phyloP scores from a whole-genome alignment of 1,140 invertebrate genomes.

The Ganaspis sp. region DNA sequence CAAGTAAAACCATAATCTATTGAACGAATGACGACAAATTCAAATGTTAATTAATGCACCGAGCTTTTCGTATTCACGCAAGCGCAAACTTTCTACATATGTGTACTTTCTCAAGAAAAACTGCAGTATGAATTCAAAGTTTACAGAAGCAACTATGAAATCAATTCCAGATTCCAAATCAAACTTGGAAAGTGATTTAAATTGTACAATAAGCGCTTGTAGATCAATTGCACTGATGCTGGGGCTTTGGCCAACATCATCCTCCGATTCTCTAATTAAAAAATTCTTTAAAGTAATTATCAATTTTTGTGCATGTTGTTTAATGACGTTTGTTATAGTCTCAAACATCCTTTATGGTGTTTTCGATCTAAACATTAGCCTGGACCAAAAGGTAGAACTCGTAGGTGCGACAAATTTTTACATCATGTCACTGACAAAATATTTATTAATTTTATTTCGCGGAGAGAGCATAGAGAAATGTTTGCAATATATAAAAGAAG shows the following conservation, averaged over 20 bases:
- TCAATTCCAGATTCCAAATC: background rate
- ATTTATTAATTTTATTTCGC: conserved; percentile 11
- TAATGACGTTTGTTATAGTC: background rate
- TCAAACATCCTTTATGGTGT: background rate
- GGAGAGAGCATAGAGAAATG: conserved; percentile 40
- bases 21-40: too few species aligned
- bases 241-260: background rate
- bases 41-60: too few species aligned
- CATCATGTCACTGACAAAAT: background rate
- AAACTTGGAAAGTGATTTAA: background rate
- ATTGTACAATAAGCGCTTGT: background rate
- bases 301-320: background rate
- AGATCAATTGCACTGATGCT: background rate
- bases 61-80: background rate
- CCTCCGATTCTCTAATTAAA: background rate
- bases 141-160: background rate
- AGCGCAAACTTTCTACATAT: background rate
- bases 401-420: background rate
- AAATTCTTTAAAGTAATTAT: background rate
- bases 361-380: background rate
- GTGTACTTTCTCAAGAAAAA: background rate
- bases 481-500: conserved; percentile 36
- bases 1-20: too few species aligned
- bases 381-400: background rate
- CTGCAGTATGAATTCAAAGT: background rate